A percentile compares a stretch with the other conserved stretches of the same genome.
phyloP scores from a whole-genome alignment of 2,888 invertebrate genomes.

The Eulithis testata region DNA sequence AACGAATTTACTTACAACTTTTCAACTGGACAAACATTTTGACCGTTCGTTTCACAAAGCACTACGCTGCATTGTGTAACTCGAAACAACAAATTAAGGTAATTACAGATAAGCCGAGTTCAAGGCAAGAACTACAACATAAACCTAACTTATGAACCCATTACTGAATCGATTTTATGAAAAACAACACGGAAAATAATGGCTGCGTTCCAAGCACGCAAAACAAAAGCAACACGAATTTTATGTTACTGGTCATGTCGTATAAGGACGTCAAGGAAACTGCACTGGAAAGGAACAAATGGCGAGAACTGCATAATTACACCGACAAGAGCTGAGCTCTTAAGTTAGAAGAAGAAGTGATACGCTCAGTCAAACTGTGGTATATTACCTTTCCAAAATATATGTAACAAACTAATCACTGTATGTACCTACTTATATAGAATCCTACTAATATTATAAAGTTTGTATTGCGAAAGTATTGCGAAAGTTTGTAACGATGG shows the following conservation, averaged over 20 bases:
- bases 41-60: slow-evolving; percentile 6
- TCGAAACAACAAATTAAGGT: slow-evolving; percentile 18
- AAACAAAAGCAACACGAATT: slow-evolving; percentile 50
- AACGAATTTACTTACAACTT: background rate
- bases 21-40: slow-evolving; percentile 1
- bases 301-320: too few species aligned
- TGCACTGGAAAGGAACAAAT: too few species aligned
- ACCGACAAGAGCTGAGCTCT: too few species aligned
- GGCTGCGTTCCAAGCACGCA: slow-evolving; percentile 52
- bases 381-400: too few species aligned
- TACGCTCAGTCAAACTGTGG: too few species aligned
- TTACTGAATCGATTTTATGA: slow-evolving; percentile 45
- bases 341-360: too few species aligned
- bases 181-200: slow-evolving; percentile 51
- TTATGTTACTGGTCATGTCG: slow-evolving; percentile 6
- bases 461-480: too few species aligned
- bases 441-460: too few species aligned
- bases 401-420: too few species aligned
- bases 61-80: background rate
- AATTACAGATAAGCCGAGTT: slow-evolving; percentile 25
- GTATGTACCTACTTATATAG: too few species aligned
- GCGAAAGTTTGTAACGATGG: too few species aligned
- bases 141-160: slow-evolving; percentile 42
- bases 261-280: too few species aligned
- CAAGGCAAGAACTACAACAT: slow-evolving; percentile 32